These are phyloP conservation scores for Hippolais icterina DNA, from an alignment of 2,113 vertebrate species.

Conservation along the genomic window DNA sequence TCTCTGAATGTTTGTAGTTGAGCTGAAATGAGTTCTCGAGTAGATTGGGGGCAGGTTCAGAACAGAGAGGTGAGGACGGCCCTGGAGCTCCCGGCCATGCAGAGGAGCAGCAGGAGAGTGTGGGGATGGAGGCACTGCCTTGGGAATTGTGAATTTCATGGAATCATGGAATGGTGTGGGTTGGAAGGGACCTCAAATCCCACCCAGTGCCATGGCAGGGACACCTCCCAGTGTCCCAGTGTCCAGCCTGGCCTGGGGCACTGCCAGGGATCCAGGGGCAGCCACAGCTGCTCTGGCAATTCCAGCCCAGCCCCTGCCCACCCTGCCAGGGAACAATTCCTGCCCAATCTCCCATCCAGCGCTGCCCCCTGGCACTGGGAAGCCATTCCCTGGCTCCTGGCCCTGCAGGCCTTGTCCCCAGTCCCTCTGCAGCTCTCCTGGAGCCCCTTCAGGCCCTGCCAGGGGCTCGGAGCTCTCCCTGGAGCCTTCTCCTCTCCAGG, in stretches of 20 bases:
- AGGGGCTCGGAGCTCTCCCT: not conserved
- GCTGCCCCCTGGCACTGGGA: not conserved
- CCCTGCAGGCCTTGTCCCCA: not conserved
- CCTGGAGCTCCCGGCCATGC: not conserved
- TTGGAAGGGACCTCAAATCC: not conserved
- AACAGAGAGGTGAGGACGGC: not conserved
- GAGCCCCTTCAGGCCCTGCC: not conserved
- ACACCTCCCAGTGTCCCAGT: not conserved
- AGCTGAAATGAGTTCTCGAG: not conserved
- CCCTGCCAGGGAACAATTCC: not conserved
- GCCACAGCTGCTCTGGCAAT: not conserved
- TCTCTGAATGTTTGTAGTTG: not conserved
- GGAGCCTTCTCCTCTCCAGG: not conserved
- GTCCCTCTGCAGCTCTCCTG: not conserved
- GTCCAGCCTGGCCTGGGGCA: not conserved
- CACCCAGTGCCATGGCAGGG: not conserved
- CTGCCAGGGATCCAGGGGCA: not conserved
- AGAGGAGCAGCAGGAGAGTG: too few relatives aligned
- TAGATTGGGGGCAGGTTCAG: not conserved
- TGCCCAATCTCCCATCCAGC: not conserved
- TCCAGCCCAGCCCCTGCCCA: not conserved
- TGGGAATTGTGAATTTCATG: not conserved
- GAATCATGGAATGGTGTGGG: not conserved
- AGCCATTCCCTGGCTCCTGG: not conserved
- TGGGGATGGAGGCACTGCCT: not conserved